phyloP scores from a whole-genome alignment of 2,797 vertebrate genomes.

The Falco rusticolus region DNA sequence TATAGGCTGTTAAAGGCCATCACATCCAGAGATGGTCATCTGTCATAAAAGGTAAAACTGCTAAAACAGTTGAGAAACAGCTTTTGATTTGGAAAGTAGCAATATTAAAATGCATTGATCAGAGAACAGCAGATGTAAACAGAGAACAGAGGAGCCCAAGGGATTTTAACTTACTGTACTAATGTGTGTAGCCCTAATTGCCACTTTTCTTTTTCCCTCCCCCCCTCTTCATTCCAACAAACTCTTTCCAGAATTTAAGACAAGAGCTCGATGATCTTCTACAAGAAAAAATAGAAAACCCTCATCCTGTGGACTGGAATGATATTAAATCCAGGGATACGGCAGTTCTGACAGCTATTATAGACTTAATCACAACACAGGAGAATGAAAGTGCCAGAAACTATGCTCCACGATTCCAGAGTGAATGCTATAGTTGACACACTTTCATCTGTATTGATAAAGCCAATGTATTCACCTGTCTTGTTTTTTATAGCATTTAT shows the following conservation, averaged over 20 bases:
- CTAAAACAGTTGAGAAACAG: neutral
- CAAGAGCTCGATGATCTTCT: slow-evolving; percentile 90
- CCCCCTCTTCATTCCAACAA: neutral
- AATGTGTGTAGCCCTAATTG: neutral
- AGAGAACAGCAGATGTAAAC: neutral
- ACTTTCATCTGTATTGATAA: neutral
- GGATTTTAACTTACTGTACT: neutral
- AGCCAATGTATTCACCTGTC: neutral
- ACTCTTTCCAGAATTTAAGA: slow-evolving; percentile 84
- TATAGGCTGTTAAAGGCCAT: neutral
- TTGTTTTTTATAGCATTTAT: neutral
- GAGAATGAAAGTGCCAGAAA: slow-evolving; percentile 81
- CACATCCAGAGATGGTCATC: neutral
- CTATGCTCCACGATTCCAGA: slow-evolving; percentile 69
- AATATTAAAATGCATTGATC: neutral
- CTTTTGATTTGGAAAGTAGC: neutral
- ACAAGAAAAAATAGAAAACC: slow-evolving; percentile 92
- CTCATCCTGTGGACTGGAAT: slow-evolving; percentile 91
- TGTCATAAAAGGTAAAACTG: neutral
- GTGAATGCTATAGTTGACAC: slow-evolving; percentile 72
- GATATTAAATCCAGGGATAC: slow-evolving; percentile 88
- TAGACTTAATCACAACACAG: slow-evolving; percentile 96
- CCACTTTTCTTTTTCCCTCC: no score
- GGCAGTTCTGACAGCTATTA: slow-evolving; percentile 93
- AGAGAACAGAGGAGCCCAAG: neutral